Conservation (phyloP, 2,888 invertebrate genomes). For the Epinotia bilunana region DNA sequence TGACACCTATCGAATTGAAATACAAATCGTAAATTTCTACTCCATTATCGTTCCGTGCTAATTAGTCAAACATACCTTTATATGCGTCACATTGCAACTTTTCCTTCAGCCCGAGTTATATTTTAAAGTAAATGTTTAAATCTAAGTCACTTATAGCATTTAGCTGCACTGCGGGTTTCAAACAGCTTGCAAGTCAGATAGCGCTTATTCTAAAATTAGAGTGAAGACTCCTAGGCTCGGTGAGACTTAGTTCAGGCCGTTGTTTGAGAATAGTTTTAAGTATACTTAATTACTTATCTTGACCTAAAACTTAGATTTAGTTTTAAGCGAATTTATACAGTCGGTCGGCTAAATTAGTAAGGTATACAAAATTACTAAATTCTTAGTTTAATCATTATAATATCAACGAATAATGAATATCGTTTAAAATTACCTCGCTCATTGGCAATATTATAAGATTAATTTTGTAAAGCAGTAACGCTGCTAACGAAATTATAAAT, state of each 20-base stretch:
- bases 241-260: conserved; percentile 9
- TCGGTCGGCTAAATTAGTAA: too few species aligned
- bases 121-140: conserved; percentile 11
- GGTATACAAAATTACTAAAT: too few species aligned
- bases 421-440: too few species aligned
- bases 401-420: too few species aligned
- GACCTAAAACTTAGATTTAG: background rate
- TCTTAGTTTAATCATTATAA: too few species aligned
- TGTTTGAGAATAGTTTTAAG: conserved; percentile 9
- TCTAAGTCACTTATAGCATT: conserved; percentile 12
- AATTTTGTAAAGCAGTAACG: too few species aligned
- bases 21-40: too few species aligned
- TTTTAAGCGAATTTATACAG: background rate
- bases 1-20: too few species aligned
- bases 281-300: conserved; percentile 20
- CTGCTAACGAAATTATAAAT: too few species aligned
- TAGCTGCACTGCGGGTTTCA: conserved; percentile 34
- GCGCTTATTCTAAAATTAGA: conserved; percentile 37
- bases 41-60: too few species aligned
- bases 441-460: too few species aligned
- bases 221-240: conserved; percentile 26
- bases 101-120: conserved; percentile 1
- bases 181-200: conserved; percentile 40
- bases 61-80: background rate
- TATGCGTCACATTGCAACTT: conserved; percentile 12